Conservation (phyloP, 2,888 invertebrate species). For the Hedychridium roseum region DNA sequence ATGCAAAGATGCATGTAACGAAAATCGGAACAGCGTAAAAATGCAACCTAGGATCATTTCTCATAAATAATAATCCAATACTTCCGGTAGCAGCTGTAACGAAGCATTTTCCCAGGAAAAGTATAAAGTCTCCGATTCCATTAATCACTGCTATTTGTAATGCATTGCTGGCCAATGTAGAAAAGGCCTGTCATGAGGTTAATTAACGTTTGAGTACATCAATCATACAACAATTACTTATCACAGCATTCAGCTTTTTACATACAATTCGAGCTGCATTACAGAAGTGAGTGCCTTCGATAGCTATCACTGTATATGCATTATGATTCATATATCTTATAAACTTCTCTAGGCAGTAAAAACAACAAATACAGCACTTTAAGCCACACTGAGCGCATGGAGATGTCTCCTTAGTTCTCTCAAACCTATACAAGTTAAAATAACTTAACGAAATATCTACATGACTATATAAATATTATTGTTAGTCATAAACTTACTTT, state of each 20-base stretch:
- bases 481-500: conserved; percentile 71
- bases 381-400: conserved; percentile 79
- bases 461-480: conserved; percentile 3
- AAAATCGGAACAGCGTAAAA: conserved; percentile 89
- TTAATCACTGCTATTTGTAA: conserved; percentile 92
- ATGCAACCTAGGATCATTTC: conserved; percentile 76
- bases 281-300: conserved; percentile 90
- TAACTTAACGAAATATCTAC: conserved; percentile 6
- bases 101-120: conserved; percentile 86
- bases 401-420: conserved; percentile 74
- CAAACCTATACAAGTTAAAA: conserved; percentile 67
- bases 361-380: conserved; percentile 88
- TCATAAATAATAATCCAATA: conserved; percentile 79
- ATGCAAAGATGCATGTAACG: conserved; percentile 84
- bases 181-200: conserved; percentile 76
- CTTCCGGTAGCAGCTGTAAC: conserved; percentile 86
- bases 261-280: conserved; percentile 87
- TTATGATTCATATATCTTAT: conserved; percentile 93
- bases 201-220: conserved; percentile 10
- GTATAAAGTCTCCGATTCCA: conserved; percentile 89
- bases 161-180: conserved; percentile 82
- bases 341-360: conserved; percentile 90
- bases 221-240: too few species aligned
- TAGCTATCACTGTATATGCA: conserved; percentile 93
- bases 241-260: background rate